Percentiles rank a stretch among this genome's conserved stretches.
phyloP scores from a whole-genome alignment of 2,797 vertebrate genomes.

The Enteromius afrohamiltoni region DNA sequence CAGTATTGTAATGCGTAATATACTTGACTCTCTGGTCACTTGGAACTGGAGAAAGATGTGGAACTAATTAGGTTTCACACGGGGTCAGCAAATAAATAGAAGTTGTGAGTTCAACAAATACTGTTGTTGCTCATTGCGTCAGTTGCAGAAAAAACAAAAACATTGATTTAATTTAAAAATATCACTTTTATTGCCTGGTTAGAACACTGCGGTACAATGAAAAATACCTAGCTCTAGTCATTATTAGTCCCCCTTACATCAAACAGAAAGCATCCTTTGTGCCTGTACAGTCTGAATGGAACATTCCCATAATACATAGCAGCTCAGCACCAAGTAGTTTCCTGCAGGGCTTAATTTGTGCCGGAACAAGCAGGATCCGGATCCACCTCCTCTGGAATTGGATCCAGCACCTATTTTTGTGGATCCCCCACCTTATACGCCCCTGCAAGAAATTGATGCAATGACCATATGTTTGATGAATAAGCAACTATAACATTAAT shows the following conservation, averaged over 20 bases:
- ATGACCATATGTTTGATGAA: constrained; percentile 5
- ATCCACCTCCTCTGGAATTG: constrained; percentile 27
- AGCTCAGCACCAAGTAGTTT: not conserved
- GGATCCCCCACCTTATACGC: not conserved
- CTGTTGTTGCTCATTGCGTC: not conserved
- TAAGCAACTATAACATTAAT: constrained; percentile 2
- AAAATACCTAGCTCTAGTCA: not conserved
- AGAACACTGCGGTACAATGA: not conserved
- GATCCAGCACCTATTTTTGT: constrained; percentile 39
- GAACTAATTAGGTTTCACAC: not conserved
- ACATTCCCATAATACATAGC: constrained; percentile 43
- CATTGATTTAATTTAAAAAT: not conserved
- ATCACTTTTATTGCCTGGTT: not conserved
- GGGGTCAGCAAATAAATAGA: not conserved
- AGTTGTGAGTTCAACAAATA: not conserved
- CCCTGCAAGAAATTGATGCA: not conserved
- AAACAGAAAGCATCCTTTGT: constrained; percentile 52
- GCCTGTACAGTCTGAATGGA: constrained; percentile 25
- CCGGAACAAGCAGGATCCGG: constrained; percentile 38
- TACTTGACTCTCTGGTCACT: not conserved
- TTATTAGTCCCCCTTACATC: constrained; percentile 44
- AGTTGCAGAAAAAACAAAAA: not conserved
- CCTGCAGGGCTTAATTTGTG: constrained; percentile 34
- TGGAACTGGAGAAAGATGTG: not conserved
- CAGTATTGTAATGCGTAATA: not conserved